Percentiles rank a stretch among this genome's conserved stretches.
Conservation (phyloP, 2,113 vertebrate species). For the Dasyornis broadbenti region DNA sequence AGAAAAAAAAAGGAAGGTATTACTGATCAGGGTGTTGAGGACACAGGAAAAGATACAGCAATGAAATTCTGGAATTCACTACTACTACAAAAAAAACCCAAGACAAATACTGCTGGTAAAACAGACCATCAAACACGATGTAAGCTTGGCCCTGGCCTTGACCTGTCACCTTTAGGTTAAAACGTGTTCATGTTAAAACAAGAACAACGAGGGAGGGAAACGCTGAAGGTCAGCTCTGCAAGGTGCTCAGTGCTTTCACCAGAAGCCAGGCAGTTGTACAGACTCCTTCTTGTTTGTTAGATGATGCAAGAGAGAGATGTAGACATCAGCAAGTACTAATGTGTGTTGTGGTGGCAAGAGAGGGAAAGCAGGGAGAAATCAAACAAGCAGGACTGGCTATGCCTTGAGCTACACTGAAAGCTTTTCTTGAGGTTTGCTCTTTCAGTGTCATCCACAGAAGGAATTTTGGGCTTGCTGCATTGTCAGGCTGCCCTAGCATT, state of each 20-base stretch:
- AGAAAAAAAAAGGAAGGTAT: not conserved
- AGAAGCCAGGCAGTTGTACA: not conserved
- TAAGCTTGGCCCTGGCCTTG: not conserved
- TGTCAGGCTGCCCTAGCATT: not conserved
- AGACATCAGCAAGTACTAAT: not conserved
- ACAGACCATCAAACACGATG: not conserved
- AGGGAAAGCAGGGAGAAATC: not conserved
- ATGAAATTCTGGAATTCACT: not conserved
- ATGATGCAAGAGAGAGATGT: not conserved
- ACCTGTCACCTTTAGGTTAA: not conserved
- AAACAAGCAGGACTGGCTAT: not conserved
- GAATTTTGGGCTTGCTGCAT: not conserved
- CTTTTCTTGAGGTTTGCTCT: not conserved
- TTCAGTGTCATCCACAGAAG: not conserved
- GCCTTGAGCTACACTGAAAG: not conserved
- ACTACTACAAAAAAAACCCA: not conserved
- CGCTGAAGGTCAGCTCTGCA: not conserved
- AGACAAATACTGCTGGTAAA: not conserved
- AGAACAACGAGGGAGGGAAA: not conserved
- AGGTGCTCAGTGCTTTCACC: not conserved
- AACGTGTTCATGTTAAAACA: not conserved
- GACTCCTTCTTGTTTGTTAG: not conserved
- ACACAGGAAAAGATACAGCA: not conserved
- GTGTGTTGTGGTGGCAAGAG: not conserved
- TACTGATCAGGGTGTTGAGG: not conserved